These are phyloP conservation scores for Tenodera sinensis DNA, from an alignment of 2,888 invertebrate genomes.

Conservation along the genomic window DNA sequence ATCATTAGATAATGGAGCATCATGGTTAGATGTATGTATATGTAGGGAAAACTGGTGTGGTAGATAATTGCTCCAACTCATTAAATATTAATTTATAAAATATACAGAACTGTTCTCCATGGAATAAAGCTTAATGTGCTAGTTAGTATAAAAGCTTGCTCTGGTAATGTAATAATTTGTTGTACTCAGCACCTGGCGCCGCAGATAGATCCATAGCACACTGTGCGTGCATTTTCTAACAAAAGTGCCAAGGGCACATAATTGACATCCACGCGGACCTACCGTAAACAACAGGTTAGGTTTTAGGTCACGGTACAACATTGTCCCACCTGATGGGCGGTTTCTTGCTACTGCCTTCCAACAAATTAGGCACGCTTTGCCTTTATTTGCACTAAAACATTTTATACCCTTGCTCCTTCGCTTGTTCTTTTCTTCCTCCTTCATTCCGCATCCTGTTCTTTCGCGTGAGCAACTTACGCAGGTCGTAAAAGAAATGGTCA, in stretches of 20 bases:
- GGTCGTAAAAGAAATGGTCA: neutral
- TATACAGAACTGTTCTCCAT: too few relatives aligned
- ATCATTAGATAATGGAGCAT: too few relatives aligned
- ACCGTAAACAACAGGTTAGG: neutral
- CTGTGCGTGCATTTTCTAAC: too few relatives aligned
- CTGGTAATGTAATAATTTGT: too few relatives aligned
- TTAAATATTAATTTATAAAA: too few relatives aligned
- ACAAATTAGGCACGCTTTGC: neutral
- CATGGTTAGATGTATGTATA: too few relatives aligned
- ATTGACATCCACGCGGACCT: neutral
- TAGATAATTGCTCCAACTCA: too few relatives aligned
- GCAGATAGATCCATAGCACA: too few relatives aligned
- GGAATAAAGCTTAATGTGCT: too few relatives aligned
- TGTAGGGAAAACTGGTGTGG: too few relatives aligned
- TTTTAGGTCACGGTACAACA: neutral
- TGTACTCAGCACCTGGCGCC: too few relatives aligned
- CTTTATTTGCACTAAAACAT: neutral
- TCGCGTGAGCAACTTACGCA: neutral
- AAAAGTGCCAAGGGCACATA: neutral
- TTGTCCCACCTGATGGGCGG: neutral
- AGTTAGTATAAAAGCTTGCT: too few relatives aligned
- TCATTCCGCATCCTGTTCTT: neutral
- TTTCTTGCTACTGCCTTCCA: neutral
- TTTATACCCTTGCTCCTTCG: neutral
- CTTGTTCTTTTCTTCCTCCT: neutral